Evolutionary conservation across 2,113 vertebrate genomes (phyloP), one percentile per base, ranked within the genome.

Genomic region (Calypte anna): DNA sequence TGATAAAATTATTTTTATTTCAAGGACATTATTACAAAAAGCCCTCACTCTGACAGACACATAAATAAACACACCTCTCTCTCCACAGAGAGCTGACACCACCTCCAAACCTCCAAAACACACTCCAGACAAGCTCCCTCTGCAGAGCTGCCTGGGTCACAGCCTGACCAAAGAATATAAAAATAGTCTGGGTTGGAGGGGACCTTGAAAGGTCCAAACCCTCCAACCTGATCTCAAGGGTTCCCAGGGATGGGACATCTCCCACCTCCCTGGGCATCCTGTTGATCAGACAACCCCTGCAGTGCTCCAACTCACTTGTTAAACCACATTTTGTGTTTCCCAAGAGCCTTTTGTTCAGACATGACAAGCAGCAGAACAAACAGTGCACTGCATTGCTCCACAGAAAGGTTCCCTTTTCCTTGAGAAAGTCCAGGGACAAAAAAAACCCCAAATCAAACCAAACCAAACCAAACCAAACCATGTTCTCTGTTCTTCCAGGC

Each of bases 381-480:
- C 6, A 30, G 30, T 0, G 1, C 27, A 14, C 25, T 5, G 0
- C 30, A 4, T 0, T 0, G 31, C 11, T 24, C 51, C 51, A 10
- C 5, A 61, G 58, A 53, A 62, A 15, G 0, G 1, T 9, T 9
- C 20, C 18, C 54, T 53, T 66, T 70, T 70, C 46, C 69, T 44
- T 12, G 15, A 46, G 61, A 46, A 17, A 20, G 27, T 61, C 28
- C 15, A 14, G 50, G 17, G 18, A 31, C 28, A 40, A 33, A 46
- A 19, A 43, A 36, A 22, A 18, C 40, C 11, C 9, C 38, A 40
- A 40, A 40, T 7, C 36, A 40, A 40, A 40, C 10, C 40, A 40
- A 40, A 40, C 33, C 36, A 40, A 40, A 40, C 10, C 40, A 40
- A 40, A 40, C 40, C 40, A 40, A 12, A 40, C 10, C 11, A 82